A percentile compares a stretch with the other conserved stretches of the same genome.
phyloP scores from a whole-genome alignment of 2,888 invertebrate species.

The Acronicta leporina region DNA sequence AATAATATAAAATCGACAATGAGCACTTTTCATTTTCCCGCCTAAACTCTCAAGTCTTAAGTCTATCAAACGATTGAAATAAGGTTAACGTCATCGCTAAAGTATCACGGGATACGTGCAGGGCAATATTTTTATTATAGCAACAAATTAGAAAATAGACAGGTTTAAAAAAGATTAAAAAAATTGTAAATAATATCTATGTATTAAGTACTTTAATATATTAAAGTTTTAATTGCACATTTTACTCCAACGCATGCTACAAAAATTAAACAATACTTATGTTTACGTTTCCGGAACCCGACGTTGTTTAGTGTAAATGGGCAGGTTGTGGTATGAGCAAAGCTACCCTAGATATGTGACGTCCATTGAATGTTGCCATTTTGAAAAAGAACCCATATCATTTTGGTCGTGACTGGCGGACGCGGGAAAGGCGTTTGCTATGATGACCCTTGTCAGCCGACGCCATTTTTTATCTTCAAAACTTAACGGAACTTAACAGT shows the following conservation, averaged over 20 bases:
- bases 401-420: conserved; percentile 64
- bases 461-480: conserved; percentile 36
- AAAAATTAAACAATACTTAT: conserved; percentile 35
- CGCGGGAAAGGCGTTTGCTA: conserved; percentile 66
- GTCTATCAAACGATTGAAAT: too few species aligned
- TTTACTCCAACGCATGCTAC: conserved; percentile 1
- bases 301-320: conserved; percentile 39
- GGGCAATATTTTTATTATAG: too few species aligned
- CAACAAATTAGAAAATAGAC: too few species aligned
- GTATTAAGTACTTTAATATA: neutral
- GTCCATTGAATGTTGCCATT: conserved; percentile 49
- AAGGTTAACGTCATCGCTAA: too few species aligned
- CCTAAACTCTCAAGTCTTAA: too few species aligned
- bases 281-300: conserved; percentile 31
- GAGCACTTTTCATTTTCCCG: too few species aligned
- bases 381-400: conserved; percentile 70
- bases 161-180: too few species aligned
- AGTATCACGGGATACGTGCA: too few species aligned
- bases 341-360: conserved; percentile 46
- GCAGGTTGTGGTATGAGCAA: conserved; percentile 25
- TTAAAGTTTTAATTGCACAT: too few species aligned
- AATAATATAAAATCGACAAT: too few species aligned
- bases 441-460: conserved; percentile 69
- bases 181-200: too few species aligned
- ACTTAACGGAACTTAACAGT: conserved; percentile 29